Evolutionary conservation across 1,140 invertebrate species (phyloP), one percentile per base, ranked within the genome.

Genomic region (Galleria mellonella): DNA sequence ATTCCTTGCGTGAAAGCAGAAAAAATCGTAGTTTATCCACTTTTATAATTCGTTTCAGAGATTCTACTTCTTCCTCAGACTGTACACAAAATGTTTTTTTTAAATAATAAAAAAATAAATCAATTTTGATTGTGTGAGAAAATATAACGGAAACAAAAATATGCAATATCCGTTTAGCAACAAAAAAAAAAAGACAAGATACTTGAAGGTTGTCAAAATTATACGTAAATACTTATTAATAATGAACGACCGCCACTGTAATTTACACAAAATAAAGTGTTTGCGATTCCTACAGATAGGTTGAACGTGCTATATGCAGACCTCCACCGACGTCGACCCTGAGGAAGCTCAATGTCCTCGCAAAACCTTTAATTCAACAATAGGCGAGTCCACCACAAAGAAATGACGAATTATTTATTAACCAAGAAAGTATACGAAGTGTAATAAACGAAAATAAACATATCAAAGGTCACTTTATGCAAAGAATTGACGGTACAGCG

Each of bases 291-390:
- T 44, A 37, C 56, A 45, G 51, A 44, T 52, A 67, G 55, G 50
- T 58, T 49, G 41, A 55, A 63, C 42, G n/a, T 17, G 14, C 47
- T 51, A 36, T 46, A 56, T 55, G 51, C 31, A 62, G 60, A 62
- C 56, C 59, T 59, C 51, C 35, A 13, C 14, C 15, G 14, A 29
- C 36, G 28, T 46, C 41, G 60, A 52, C 66, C 72, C 43, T 70
- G 66, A 47, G 35, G 38, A 41, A 55, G 67, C 51, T 39, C 67
- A 44, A 58, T 60, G 72, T 63, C 61, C 70, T 57, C 53, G 47
- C 57, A 47, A 64, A 68, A 62, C 62, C 60, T 61, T 61, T 50
- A 56, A 52, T 65, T 64, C 60, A 64, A 69, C 62, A 68, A 64
- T 72, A 72, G 54, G 44, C 46, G 55, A 44, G 47, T 47, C 61